Conservation (phyloP, 2,113 vertebrate genomes). For the Petrocephalus zakoni region DNA sequence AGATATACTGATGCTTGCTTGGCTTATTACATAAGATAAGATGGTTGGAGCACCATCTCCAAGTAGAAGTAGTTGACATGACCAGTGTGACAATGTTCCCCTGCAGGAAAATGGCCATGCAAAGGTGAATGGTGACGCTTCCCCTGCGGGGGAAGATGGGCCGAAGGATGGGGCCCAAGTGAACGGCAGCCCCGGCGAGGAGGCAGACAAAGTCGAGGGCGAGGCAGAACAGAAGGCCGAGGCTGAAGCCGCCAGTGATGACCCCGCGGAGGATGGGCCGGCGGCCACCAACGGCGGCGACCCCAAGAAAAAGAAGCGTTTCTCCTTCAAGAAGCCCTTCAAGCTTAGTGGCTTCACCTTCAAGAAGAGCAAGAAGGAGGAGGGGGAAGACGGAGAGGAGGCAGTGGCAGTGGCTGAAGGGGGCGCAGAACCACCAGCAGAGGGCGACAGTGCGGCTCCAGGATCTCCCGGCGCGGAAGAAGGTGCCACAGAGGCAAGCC, state of each 20-base stretch:
- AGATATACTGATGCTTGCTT: background rate
- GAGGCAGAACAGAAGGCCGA: constrained; percentile 71
- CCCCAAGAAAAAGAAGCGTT: constrained; percentile 94
- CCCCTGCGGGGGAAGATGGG: constrained; percentile 68
- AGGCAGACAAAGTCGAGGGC: constrained; percentile 50
- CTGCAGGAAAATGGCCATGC: constrained; percentile 81
- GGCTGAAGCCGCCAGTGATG: constrained; percentile 63
- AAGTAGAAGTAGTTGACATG: background rate
- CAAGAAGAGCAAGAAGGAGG: constrained; percentile 27
- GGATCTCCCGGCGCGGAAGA: constrained; percentile 39
- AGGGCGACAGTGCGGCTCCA: constrained; percentile 30
- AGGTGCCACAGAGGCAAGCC: constrained; percentile 45
- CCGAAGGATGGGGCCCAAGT: constrained; percentile 74
- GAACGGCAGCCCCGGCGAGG: constrained; percentile 77
- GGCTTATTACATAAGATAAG: background rate
- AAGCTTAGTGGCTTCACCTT: constrained; percentile 63
- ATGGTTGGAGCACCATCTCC: background rate
- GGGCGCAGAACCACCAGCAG: background rate
- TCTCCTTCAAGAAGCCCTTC: constrained; percentile 93
- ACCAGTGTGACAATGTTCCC: background rate
- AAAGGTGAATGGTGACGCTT: constrained; percentile 71
- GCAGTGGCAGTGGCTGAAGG: constrained; percentile 15
- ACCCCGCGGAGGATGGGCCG: constrained; percentile 59
- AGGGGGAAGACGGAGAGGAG: background rate
- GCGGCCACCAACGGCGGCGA: constrained; percentile 65